Evolutionary conservation across 35 echinoderm and acorn worm species (phyloP), one percentile per base, ranked within the genome.

Genomic region (Ptychodera flava): DNA sequence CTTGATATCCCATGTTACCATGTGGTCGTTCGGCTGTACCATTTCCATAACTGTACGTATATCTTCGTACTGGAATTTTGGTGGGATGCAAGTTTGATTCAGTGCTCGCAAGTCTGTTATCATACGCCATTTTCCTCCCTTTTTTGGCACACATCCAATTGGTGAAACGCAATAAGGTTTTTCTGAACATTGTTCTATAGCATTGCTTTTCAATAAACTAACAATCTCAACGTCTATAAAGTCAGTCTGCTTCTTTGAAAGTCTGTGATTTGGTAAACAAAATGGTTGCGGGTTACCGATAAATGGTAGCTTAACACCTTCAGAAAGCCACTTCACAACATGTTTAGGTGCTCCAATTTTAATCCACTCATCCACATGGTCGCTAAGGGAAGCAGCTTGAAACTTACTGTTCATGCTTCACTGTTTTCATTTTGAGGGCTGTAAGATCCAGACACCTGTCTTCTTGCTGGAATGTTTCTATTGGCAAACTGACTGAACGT

Each of bases 31-130:
- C 31, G 2, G 28, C 77, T 87, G 85, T 78, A 87, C 37, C 78
- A 78, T 28, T 33, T 87, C 53, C 16, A 36, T 87, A 33, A 87
- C 76, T 33, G 77, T 87, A 35, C 78, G 76, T 78, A 37, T 87
- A 79, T 87, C 85, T 31, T 78, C 85, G 76, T 87, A 78, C 35
- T 79, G 77, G 78, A 87, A 87, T 28, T 78, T 87, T 34, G 64
- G 64, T 79, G 78, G 53, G 32, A 36, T 32, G 36, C 76, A 33
- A 87, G 35, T 33, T 76, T 79, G 85, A 1, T 87, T 87, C 37
- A 53, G 84, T 85, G 28, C 45, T 76, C 84, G 84, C 37, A 85
- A 77, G 36, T 87, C 85, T 79, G 76, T 87, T 36, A 87, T 78
- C 37, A 79, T 53, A 36, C 85, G 76, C 31, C 76, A 87, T 78